Conservation (phyloP, 2,113 vertebrate genomes). For the Tamias sibiricus region DNA sequence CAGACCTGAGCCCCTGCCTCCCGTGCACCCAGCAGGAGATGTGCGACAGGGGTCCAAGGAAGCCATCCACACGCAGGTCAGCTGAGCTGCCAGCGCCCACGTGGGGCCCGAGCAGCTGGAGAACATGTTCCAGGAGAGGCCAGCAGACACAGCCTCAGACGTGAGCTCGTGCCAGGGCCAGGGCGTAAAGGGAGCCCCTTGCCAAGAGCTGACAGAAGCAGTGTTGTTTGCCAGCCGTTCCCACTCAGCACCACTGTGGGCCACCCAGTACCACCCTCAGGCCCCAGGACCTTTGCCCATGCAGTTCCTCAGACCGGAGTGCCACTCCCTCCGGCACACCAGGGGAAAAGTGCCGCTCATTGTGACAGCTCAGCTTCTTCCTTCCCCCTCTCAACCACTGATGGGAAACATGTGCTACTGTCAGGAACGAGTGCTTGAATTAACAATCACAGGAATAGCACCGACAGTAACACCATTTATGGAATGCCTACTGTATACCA, state of each 20-base stretch:
- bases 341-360: neutral
- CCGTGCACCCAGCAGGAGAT: neutral
- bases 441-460: neutral
- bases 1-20: neutral
- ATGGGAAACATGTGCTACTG: neutral
- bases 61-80: neutral
- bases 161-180: neutral
- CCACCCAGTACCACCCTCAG: neutral
- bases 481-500: rapidly evolving
- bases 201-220: neutral
- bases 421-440: neutral
- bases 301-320: neutral
- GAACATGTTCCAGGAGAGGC: neutral
- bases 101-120: neutral
- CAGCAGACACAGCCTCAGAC: neutral
- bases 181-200: neutral
- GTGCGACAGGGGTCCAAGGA: neutral
- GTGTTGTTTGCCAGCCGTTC: neutral
- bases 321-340: too few species aligned
- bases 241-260: neutral
- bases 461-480: neutral
- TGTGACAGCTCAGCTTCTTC: neutral
- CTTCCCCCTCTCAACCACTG: neutral
- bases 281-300: neutral
- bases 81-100: neutral